Conservation (phyloP, 2,797 vertebrate genomes). For the Telmatherina bonti region DNA sequence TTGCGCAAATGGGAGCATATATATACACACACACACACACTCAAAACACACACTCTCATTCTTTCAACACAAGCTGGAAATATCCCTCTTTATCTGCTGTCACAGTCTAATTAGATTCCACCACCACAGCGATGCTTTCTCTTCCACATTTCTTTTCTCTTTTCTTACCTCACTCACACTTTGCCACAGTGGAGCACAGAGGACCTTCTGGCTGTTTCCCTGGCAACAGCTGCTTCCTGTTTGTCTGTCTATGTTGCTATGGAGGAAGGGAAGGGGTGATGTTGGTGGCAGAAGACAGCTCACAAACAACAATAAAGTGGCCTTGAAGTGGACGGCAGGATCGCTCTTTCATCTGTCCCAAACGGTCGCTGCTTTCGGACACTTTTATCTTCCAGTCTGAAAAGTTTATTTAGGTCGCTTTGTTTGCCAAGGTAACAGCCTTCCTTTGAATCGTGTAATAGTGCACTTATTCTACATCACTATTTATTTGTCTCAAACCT, state of each 20-base stretch:
- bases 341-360: conserved; percentile 28
- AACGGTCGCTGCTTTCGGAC: conserved; percentile 2
- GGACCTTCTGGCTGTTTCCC: conserved; percentile 80
- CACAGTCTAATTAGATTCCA: conserved; percentile 79
- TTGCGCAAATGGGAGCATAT: conserved; percentile 60
- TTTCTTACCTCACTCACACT: conserved; percentile 75
- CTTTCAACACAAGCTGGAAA: conserved; percentile 47
- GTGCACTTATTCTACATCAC: not conserved
- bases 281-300: conserved; percentile 8
- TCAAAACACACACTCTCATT: conserved; percentile 51
- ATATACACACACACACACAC: conserved; percentile 10
- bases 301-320: conserved; percentile 42
- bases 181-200: conserved; percentile 64
- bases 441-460: not conserved
- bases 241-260: conserved; percentile 78
- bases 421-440: conserved; percentile 9
- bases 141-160: conserved; percentile 52
- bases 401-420: conserved; percentile 12
- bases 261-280: conserved; percentile 46
- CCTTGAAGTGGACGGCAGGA: conserved; percentile 41
- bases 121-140: conserved; percentile 59
- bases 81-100: conserved; percentile 59
- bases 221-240: conserved; percentile 87
- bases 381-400: not conserved
- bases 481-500: no score